phyloP scores from a whole-genome alignment of 2,888 invertebrate species.

The Clostera curtula region DNA sequence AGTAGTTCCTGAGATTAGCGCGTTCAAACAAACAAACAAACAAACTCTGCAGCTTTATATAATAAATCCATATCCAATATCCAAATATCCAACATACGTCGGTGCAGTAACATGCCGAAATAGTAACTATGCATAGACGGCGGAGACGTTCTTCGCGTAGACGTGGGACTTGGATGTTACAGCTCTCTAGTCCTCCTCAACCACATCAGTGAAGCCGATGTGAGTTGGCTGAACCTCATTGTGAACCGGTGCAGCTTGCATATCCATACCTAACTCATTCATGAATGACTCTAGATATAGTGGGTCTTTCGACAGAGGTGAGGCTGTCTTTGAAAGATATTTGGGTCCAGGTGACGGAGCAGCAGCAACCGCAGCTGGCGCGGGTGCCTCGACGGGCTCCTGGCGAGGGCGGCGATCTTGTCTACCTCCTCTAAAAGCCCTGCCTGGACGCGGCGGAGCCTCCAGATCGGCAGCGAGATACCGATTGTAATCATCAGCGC shows the following conservation, averaged over 20 bases:
- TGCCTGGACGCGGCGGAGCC: slow-evolving; percentile 1
- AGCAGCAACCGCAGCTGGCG: slow-evolving; percentile 3
- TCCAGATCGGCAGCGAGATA: slow-evolving; percentile 4
- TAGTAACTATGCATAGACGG: slow-evolving; percentile 9
- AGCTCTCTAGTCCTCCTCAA: slow-evolving; percentile 6
- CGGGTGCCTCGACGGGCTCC: neutral
- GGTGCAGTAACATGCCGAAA: slow-evolving; percentile 1
- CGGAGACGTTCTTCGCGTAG: slow-evolving; percentile 8
- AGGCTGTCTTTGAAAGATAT: slow-evolving; percentile 7
- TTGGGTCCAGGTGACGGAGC: slow-evolving; percentile 6
- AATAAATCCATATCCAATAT: too few relatives aligned
- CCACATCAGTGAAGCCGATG: slow-evolving; percentile 5
- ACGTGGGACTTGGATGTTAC: slow-evolving; percentile 7
- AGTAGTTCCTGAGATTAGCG: too few relatives aligned
- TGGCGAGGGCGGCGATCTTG: slow-evolving; percentile 1
- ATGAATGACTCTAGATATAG: slow-evolving; percentile 9
- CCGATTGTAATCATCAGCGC: slow-evolving; percentile 3
- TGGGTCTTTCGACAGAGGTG: slow-evolving; percentile 7
- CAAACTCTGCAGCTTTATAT: too few relatives aligned
- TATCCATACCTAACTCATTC: slow-evolving; percentile 11
- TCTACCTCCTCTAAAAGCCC: neutral
- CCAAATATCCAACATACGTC: slow-evolving; percentile 3
- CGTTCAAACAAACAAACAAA: too few relatives aligned
- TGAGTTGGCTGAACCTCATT: slow-evolving; percentile 9
- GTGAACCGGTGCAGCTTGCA: slow-evolving; percentile 7